Evolutionary conservation across 2,113 vertebrate species (phyloP).

Genomic region (Tachuris rubrigastra): DNA sequence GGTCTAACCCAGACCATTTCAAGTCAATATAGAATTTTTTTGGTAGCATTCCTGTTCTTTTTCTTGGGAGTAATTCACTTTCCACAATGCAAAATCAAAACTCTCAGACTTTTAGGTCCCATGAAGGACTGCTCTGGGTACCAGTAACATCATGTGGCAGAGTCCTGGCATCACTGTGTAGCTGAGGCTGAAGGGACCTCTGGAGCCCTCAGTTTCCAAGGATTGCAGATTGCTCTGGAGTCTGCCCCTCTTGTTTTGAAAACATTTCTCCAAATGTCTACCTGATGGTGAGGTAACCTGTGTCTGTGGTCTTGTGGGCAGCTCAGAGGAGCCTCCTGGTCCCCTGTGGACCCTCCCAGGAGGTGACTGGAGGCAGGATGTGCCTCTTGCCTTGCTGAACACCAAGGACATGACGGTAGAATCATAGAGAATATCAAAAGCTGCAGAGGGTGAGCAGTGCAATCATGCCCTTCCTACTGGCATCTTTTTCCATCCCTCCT

Average conservation of each 20-base stretch:
- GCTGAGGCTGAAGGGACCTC: neutral
- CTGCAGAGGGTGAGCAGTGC: neutral
- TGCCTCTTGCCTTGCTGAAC: neutral
- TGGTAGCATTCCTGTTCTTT: neutral
- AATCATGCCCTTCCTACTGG: neutral
- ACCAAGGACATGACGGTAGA: fast-evolving
- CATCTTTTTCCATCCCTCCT: neutral
- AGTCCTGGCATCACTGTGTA: fast-evolving
- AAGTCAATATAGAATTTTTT: neutral
- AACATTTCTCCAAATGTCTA: neutral
- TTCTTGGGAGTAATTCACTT: neutral
- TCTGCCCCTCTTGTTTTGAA: neutral
- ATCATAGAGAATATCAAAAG: fast-evolving
- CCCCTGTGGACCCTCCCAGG: neutral
- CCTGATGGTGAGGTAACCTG: neutral
- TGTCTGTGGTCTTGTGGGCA: neutral
- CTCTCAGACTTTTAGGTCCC: neutral
- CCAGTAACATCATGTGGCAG: neutral
- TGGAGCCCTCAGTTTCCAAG: neutral
- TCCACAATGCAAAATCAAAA: neutral
- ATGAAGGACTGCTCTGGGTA: neutral
- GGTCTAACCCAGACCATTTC: neutral
- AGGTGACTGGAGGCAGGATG: neutral
- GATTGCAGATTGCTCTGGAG: neutral
- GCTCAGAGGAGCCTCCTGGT: neutral